Conservation (phyloP, 2,113 vertebrate genomes). For the Serilophus lunatus region DNA sequence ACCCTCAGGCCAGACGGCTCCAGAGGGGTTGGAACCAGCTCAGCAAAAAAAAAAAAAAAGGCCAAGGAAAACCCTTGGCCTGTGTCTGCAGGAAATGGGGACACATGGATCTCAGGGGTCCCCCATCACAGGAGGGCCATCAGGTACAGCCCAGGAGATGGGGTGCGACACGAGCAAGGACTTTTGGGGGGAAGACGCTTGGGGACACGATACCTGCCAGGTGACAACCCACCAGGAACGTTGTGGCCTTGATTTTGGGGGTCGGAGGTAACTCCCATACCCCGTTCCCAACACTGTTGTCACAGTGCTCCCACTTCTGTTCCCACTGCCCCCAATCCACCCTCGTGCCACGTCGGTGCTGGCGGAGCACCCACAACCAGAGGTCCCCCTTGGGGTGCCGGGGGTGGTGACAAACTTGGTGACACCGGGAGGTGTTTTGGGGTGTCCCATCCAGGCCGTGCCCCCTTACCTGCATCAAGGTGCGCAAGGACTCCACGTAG, state of each 20-base stretch:
- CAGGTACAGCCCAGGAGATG: not conserved
- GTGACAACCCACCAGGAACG: not conserved
- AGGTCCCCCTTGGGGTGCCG: accelerated
- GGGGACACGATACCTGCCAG: not conserved
- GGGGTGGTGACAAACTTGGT: not conserved
- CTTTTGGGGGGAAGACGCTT: not conserved
- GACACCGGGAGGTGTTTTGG: not conserved
- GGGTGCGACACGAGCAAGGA: not conserved
- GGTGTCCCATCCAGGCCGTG: not conserved
- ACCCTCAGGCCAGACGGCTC: not conserved
- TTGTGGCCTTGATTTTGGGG: not conserved
- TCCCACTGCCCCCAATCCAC: not conserved
- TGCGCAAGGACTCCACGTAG: conserved; percentile 95
- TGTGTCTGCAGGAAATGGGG: not conserved
- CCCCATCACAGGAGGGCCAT: not conserved
- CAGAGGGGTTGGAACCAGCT: not conserved
- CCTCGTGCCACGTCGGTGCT: accelerated
- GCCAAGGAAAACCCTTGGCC: not conserved
- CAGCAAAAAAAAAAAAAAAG: not conserved
- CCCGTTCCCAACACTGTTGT: accelerated
- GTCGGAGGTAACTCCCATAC: not conserved
- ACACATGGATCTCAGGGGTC: not conserved
- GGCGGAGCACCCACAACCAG: accelerated
- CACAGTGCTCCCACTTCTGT: not conserved
- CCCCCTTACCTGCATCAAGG: conserved; percentile 88